Evolutionary conservation across 2,113 vertebrate genomes (phyloP), one percentile per base, ranked within the genome.

Genomic region (Chaetops frenatus): DNA sequence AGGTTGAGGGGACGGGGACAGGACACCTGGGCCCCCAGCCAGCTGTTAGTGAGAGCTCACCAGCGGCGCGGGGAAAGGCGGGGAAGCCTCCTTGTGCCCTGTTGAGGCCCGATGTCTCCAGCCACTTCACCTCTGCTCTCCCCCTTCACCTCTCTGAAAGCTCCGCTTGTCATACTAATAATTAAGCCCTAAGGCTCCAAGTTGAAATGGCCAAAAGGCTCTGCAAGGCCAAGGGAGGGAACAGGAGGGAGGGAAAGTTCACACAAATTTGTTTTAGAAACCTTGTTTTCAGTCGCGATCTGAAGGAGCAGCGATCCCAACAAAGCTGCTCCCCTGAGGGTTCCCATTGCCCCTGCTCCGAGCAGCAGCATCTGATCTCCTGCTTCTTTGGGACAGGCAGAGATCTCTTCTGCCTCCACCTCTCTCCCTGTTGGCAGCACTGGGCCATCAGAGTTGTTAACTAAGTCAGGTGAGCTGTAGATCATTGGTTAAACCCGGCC

Each of bases 101-200:
- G 12, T 47, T 51, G 93, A 82, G 90, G 84, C 71, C 23, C 54
- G 92, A 78, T 56, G 50, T 86, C 87, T 96, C 87, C 85, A 94
- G 67, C 92, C 95, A 86, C 95, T 95, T 94, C 91, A 95, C 93
- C 94, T 94, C 91, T 91, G 81, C 81, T 82, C 78, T 92, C 73
- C n/a, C 76, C 66, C 81, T 73, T 80, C 94, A 93, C 81, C 85
- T 92, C 94, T 44, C 54, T 72, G 85, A 92, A 94, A 94, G 81
- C 81, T 88, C 15, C 6, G 66, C 84, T 89, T 94, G 92, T 96
- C 91, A 73, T 66, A 82, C 81, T 77, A 69, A 82, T 95, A 95
- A 95, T 88, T 91, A 95, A 95, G 78, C 90, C 87, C 81, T 91
- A 83, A 90, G 93, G 85, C 64, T 95, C 50, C 81, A 47, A 92